Evolutionary conservation across 2,797 vertebrate genomes (phyloP).

Genomic region (Myotis findleyi): DNA sequence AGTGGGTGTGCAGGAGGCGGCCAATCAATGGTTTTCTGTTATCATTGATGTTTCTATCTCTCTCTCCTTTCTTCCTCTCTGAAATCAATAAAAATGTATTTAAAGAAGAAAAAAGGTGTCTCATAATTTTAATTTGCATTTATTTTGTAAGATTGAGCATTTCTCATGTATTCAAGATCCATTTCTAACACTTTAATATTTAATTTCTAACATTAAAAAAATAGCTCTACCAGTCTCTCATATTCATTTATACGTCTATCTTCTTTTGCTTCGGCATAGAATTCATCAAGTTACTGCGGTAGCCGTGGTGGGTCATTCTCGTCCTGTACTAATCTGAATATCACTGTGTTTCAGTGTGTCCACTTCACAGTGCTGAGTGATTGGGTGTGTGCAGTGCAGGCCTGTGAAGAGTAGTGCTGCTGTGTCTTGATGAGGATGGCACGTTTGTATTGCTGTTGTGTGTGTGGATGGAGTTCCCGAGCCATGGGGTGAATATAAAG

Average conservation of each 20-base stretch:
- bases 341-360: accelerated
- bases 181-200: background rate
- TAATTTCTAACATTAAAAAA: background rate
- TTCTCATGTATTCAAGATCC: background rate
- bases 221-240: background rate
- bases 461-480: background rate
- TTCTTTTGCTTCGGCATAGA: background rate
- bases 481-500: background rate
- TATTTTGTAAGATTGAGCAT: background rate
- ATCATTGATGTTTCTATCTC: no score
- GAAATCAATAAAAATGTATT: no score
- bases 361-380: background rate
- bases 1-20: no score
- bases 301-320: background rate
- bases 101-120: background rate
- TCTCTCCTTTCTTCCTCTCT: no score
- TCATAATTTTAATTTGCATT: background rate
- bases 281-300: accelerated
- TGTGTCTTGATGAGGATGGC: background rate
- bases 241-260: background rate
- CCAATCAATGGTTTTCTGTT: no score
- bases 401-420: background rate
- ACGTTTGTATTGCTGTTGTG: background rate
- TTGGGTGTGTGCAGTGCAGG: background rate
- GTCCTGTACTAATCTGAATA: accelerated